A percentile compares a stretch with the other conserved stretches of the same genome.
These are phyloP conservation scores for Brachirus orientalis DNA, from an alignment of 2,113 vertebrate genomes.

Conservation along the genomic window DNA sequence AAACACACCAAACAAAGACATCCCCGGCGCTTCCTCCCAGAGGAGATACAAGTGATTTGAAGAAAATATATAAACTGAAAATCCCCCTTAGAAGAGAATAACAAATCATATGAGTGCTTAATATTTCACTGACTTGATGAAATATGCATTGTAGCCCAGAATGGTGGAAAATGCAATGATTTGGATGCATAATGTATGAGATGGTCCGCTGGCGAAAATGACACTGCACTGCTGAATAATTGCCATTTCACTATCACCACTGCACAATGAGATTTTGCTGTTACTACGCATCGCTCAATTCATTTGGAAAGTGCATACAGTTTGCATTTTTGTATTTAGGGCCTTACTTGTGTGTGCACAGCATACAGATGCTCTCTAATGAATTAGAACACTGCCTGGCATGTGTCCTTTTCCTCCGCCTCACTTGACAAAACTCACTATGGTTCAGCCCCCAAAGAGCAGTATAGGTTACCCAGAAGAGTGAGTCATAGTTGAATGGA, in stretches of 20 bases:
- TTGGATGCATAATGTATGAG: conserved; percentile 79
- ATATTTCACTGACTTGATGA: conserved; percentile 81
- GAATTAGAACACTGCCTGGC: conserved; percentile 35
- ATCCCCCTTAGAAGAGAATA: conserved; percentile 75
- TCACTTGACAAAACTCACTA: conserved; percentile 33
- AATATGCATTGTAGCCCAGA: conserved; percentile 81
- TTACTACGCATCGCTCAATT: conserved; percentile 68
- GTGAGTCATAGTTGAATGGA: not conserved
- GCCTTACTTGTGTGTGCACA: conserved; percentile 23
- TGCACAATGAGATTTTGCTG: conserved; percentile 70
- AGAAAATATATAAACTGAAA: conserved; percentile 60
- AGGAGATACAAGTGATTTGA: conserved; percentile 34
- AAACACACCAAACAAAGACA: conserved; percentile 60
- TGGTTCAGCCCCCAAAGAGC: conserved; percentile 25
- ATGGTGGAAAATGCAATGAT: conserved; percentile 79
- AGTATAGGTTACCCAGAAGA: conserved; percentile 3
- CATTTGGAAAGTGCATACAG: conserved; percentile 61
- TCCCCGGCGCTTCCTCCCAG: conserved; percentile 30
- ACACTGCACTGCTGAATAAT: conserved; percentile 77
- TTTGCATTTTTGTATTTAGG: conserved; percentile 61
- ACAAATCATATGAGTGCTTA: conserved; percentile 79
- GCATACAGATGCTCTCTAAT: conserved; percentile 58
- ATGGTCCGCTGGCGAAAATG: conserved; percentile 75
- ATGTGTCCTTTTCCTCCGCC: conserved; percentile 32
- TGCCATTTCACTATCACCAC: conserved; percentile 67